Conservation (phyloP, 2,888 invertebrate species). For the Drosophila incognita region DNA sequence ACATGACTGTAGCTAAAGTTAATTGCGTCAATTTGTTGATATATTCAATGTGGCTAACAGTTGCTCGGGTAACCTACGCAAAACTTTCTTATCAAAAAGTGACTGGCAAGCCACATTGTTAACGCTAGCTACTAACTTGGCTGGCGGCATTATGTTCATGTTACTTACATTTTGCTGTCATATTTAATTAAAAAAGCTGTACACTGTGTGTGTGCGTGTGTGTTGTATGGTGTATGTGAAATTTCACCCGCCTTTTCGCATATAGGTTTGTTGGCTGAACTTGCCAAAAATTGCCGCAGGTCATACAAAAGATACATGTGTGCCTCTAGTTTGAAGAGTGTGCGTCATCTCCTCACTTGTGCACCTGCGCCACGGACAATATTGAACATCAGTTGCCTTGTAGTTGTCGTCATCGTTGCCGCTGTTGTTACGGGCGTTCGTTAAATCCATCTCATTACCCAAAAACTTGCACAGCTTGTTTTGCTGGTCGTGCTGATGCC, state of each 20-base stretch:
- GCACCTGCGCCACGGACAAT: conserved; percentile 23
- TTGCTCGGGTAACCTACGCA: neutral
- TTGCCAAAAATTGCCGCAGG: conserved; percentile 62
- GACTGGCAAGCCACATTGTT: conserved; percentile 61
- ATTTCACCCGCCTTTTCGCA: conserved; percentile 6
- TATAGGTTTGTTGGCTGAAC: conserved; percentile 40
- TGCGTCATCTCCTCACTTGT: neutral
- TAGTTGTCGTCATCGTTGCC: conserved; percentile 6
- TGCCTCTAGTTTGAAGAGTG: conserved; percentile 13
- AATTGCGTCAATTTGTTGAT: neutral
- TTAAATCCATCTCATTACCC: conserved; percentile 69
- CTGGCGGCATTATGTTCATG: conserved; percentile 50
- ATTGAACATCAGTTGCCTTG: conserved; percentile 45
- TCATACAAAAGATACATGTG: conserved; percentile 29
- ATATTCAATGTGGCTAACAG: neutral
- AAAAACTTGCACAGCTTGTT: conserved; percentile 43
- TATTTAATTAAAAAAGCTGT: conserved; percentile 68
- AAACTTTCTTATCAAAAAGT: conserved; percentile 10
- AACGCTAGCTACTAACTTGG: conserved; percentile 52
- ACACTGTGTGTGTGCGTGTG: conserved; percentile 21
- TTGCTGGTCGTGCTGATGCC: conserved; percentile 3
- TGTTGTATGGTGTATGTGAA: conserved; percentile 17
- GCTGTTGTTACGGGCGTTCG: conserved; percentile 46
- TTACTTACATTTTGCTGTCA: conserved; percentile 53
- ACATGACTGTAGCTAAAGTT: neutral